Percentiles rank a stretch among this genome's conserved stretches.
These are phyloP conservation scores for Hecatera dysodea DNA, from an alignment of 2,888 invertebrate genomes.

Conservation along the genomic window DNA sequence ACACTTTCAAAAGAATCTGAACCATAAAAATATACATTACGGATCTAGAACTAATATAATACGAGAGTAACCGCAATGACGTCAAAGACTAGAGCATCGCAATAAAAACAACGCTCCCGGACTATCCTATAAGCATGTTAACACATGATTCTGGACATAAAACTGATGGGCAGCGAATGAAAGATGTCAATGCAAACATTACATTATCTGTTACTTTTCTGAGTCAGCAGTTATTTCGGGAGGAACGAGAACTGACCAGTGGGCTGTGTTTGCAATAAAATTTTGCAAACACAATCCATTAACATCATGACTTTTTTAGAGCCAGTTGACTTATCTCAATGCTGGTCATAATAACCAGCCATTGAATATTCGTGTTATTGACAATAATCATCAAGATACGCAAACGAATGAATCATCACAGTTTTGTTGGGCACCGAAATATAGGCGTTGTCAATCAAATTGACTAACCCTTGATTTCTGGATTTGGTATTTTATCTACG, in stretches of 20 bases:
- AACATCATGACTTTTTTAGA: not conserved
- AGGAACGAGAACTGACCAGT: not conserved
- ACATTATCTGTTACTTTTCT: constrained; percentile 28
- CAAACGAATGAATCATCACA: no score
- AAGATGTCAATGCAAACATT: constrained; percentile 45
- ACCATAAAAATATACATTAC: constrained; percentile 58
- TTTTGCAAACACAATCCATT: constrained; percentile 32
- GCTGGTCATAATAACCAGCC: not conserved
- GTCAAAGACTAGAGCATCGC: constrained; percentile 53
- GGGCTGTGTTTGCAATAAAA: constrained; percentile 9
- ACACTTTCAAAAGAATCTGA: constrained; percentile 22
- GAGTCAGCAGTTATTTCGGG: constrained; percentile 53
- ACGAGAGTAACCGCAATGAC: constrained; percentile 55
- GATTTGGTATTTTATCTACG: no score
- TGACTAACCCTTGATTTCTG: no score
- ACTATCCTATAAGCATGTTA: constrained; percentile 28
- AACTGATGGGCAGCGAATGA: constrained; percentile 62
- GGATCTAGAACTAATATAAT: constrained; percentile 41
- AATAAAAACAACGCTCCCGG: constrained; percentile 53
- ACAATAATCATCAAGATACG: no score
- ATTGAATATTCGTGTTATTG: not conserved
- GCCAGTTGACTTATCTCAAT: not conserved
- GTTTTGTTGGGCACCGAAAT: no score
- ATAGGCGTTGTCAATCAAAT: no score
- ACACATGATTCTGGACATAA: constrained; percentile 50